Evolutionary conservation across 2,797 vertebrate genomes (phyloP).

Genomic region (Lepilemur ruficaudatus): DNA sequence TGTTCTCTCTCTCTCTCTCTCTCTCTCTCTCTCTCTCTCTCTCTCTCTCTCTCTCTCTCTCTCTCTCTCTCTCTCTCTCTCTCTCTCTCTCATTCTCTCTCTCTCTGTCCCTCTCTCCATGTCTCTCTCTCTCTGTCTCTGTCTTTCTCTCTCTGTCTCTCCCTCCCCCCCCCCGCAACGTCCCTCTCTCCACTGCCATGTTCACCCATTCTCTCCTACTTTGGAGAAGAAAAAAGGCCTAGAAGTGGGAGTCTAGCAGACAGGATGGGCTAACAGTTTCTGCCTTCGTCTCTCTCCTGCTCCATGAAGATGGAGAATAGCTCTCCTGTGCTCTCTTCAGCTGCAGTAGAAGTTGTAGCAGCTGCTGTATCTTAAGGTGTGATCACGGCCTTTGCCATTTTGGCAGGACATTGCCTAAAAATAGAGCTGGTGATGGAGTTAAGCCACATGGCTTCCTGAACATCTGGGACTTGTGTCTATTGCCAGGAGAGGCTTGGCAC

Average conservation of each 20-base stretch:
- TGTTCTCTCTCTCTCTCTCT: neutral
- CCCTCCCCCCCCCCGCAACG: neutral
- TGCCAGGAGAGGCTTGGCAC: slow-evolving; percentile 29
- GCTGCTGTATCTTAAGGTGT: neutral
- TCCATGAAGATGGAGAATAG: neutral
- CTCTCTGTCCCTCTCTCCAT: neutral
- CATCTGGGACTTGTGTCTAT: slow-evolving; percentile 43
- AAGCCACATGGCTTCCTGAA: slow-evolving; percentile 15
- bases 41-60: no score
- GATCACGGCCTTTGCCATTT: neutral
- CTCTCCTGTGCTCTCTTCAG: neutral
- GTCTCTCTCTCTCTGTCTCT: no score
- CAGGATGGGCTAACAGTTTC: accelerated
- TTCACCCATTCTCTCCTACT: neutral
- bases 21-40: no score
- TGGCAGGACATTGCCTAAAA: neutral
- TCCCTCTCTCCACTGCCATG: neutral
- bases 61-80: neutral
- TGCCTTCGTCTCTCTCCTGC: neutral
- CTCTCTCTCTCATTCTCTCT: neutral
- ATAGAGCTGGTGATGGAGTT: neutral
- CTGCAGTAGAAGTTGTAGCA: neutral
- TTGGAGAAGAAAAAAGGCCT: neutral
- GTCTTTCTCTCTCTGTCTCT: no score
- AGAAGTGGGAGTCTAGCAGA: accelerated